Evolutionary conservation across 2,888 invertebrate genomes (phyloP).

Genomic region (Stenichneumon culpator): DNA sequence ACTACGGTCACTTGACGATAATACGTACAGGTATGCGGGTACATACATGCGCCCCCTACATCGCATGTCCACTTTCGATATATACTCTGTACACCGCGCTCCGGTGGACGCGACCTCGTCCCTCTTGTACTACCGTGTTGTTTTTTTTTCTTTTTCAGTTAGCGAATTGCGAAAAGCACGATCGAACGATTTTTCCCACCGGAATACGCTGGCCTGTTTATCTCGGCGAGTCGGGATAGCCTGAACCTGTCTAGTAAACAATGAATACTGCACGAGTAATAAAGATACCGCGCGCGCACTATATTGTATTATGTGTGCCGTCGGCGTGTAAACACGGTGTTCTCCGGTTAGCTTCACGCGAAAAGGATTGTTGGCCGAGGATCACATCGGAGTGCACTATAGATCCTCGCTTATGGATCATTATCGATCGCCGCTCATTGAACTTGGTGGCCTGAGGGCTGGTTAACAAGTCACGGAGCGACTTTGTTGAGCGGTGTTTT

Average conservation of each 20-base stretch:
- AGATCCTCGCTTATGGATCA: not conserved
- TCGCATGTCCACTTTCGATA: constrained; percentile 37
- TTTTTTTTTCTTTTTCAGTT: constrained; percentile 13
- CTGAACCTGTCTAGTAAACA: constrained; percentile 3
- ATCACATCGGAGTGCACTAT: not conserved
- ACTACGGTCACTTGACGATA: constrained; percentile 58
- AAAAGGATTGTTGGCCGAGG: not conserved
- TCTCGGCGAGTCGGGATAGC: not conserved
- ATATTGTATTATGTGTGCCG: constrained; percentile 2
- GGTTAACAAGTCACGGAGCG: not conserved
- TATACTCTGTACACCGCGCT: not conserved
- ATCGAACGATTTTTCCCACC: constrained; percentile 27
- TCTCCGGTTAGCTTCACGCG: not conserved
- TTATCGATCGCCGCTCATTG: not conserved
- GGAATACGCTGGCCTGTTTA: not conserved
- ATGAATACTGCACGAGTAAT: constrained; percentile 7
- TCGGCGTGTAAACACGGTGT: not conserved
- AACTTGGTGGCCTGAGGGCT: not conserved
- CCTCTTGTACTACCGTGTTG: constrained; percentile 18
- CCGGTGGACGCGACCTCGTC: constrained; percentile 7
- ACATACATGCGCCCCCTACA: constrained; percentile 15
- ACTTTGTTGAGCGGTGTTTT: not conserved
- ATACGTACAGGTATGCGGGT: constrained; percentile 41
- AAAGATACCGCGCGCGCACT: not conserved
- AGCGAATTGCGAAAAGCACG: constrained; percentile 49